Conservation (phyloP, 1,140 invertebrate genomes). For the Hesperophylax magnus region DNA sequence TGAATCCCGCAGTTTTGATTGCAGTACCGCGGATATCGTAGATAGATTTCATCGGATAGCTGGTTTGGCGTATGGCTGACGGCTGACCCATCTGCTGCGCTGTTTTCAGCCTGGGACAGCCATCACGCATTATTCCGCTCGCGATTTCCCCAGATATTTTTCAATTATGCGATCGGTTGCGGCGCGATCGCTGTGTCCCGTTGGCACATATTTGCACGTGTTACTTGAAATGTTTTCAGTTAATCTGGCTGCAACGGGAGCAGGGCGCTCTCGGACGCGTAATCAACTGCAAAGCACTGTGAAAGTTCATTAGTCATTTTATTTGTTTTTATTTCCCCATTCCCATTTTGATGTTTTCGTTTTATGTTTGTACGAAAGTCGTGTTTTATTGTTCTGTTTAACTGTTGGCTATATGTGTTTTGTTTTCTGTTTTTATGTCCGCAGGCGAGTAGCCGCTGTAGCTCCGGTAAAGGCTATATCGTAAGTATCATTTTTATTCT, state of each 20-base stretch:
- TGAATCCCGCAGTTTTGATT: too few species aligned
- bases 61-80: too few species aligned
- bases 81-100: too few species aligned
- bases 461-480: constrained; percentile 91
- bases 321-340: constrained; percentile 43
- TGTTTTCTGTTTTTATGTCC: constrained; percentile 64
- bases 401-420: constrained; percentile 57
- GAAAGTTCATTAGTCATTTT: constrained; percentile 53
- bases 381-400: constrained; percentile 56
- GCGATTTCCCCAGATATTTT: background rate
- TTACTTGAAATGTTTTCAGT: constrained; percentile 29
- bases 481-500: constrained; percentile 75
- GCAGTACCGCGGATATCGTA: too few species aligned
- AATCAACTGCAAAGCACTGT: constrained; percentile 32
- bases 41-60: too few species aligned
- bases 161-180: background rate
- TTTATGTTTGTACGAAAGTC: constrained; percentile 53
- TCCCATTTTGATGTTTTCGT: constrained; percentile 50
- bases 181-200: background rate
- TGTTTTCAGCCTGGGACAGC: background rate
- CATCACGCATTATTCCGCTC: background rate
- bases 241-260: constrained; percentile 6
- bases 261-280: constrained; percentile 1
- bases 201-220: background rate
- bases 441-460: constrained; percentile 88